phyloP scores from a whole-genome alignment of 1,140 invertebrate genomes.

The Lepidurus apus region DNA sequence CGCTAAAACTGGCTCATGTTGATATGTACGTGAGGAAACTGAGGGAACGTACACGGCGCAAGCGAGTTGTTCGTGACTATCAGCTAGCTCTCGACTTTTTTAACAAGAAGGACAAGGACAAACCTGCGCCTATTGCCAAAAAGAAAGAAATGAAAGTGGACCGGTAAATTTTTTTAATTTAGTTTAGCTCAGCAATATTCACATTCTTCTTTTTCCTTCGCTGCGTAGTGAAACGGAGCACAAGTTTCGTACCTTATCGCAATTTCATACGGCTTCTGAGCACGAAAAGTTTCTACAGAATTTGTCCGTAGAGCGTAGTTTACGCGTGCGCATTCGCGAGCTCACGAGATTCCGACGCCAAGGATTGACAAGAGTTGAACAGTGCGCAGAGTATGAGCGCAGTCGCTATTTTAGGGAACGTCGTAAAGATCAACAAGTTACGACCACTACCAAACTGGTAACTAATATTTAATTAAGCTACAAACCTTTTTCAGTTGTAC shows the following conservation, averaged over 20 bases:
- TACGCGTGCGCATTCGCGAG: constrained; percentile 73
- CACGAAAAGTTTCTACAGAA: constrained; percentile 69
- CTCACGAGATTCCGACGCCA: constrained; percentile 72
- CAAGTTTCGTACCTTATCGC: constrained; percentile 73
- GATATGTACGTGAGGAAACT: constrained; percentile 83
- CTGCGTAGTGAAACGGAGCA: constrained; percentile 52
- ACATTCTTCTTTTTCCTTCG: constrained; percentile 22
- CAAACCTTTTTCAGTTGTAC: constrained; percentile 34
- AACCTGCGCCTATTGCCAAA: constrained; percentile 44
- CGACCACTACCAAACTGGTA: constrained; percentile 30
- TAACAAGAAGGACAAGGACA: constrained; percentile 41
- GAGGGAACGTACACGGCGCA: constrained; percentile 75
- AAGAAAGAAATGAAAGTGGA: constrained; percentile 59
- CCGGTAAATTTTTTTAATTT: constrained; percentile 52
- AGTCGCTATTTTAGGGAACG: constrained; percentile 41
- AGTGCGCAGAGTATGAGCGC: constrained; percentile 76
- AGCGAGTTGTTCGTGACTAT: constrained; percentile 79
- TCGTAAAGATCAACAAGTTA: constrained; percentile 47
- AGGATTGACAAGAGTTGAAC: constrained; percentile 70
- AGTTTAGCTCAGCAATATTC: neutral
- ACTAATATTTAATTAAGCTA: neutral
- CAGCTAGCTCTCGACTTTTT: constrained; percentile 78
- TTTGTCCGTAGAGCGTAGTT: constrained; percentile 73
- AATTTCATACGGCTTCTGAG: constrained; percentile 78
- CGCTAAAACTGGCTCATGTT: constrained; percentile 69